phyloP scores from a whole-genome alignment of 2,797 vertebrate species.

The Amblyraja radiata region DNA sequence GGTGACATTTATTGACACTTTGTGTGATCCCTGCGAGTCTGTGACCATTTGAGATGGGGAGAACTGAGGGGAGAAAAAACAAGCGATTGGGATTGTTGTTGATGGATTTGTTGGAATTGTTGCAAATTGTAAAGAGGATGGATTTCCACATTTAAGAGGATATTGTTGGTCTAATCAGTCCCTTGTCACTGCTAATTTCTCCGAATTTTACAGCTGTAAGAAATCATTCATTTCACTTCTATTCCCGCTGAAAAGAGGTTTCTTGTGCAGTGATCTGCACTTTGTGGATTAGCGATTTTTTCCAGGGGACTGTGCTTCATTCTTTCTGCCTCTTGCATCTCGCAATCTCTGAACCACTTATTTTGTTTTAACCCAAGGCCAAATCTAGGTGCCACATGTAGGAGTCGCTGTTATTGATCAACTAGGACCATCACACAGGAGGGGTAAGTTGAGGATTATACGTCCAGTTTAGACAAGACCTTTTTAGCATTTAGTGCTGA shows the following conservation, averaged over 20 bases:
- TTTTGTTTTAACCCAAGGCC: not conserved
- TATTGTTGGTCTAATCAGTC: not conserved
- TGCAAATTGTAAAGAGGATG: not conserved
- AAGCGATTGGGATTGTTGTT: not conserved
- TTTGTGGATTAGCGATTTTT: not conserved
- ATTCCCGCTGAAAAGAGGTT: not conserved
- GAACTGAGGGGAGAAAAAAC: not conserved
- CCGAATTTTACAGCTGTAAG: not conserved
- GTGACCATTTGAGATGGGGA: not conserved
- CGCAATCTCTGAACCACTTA: not conserved
- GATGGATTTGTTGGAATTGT: not conserved
- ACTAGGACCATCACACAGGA: not conserved
- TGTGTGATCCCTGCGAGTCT: not conserved
- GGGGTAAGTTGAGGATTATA: not conserved
- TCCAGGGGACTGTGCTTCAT: not conserved
- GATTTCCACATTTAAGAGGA: not conserved
- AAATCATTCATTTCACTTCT: not conserved
- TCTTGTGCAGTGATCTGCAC: not conserved
- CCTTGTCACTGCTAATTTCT: not conserved
- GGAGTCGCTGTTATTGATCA: not conserved
- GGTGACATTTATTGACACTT: not conserved
- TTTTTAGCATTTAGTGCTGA: not conserved
- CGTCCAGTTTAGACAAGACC: too few species aligned
- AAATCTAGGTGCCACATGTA: slow-evolving; percentile 14
- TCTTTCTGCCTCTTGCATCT: not conserved